Base-by-base conservation (phyloP, 2,797 vertebrate species). In the Smutsia temminckii region DNA sequence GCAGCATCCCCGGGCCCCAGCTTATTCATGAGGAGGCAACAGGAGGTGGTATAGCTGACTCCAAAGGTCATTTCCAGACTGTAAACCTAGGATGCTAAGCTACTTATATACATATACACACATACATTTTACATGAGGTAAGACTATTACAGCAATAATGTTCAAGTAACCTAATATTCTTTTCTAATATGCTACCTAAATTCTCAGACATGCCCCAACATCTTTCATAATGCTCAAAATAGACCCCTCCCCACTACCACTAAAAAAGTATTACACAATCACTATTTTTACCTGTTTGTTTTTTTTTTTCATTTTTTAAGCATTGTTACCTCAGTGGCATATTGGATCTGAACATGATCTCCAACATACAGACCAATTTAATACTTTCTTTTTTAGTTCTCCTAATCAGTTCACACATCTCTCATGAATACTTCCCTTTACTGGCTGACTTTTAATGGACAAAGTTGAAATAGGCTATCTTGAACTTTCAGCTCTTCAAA, bases 351-450 rank as follows among this genome's bases (percentile, higher is more conserved):
- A 68, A 40, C 9, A 37, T 0, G 5, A 17, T 17, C 17, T 21
- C 1, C 0, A 17, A 16, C 55, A 17, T 17, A 27, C 0, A 2
- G 21, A 40, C 4, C 5, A 4, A 34, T 34, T 25, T 12, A 25
- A 29, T 66, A 11, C 5, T 71, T 91, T 29, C 32, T 25, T 81
- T 32, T 20, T 37, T 7, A 16, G 46, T 55, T 59, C 74, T 84
- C 49, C 27, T 18, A 9, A 34, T 25, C 14, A 8, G 32, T 32
- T 59, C 14, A 16, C n/a, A 55, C 34, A 32, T 12, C 27, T 68
- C 63, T 83, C n/a, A 0, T 10, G 61, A 80, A 34, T 27, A 59
- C 27, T 18, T n/a, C 37, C 8, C 2, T 17, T 69, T 16, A 17
- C n/a, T 13, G 66, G 57, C 27, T 71, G n/a, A 27, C 51, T 51